phyloP scores from a whole-genome alignment of 1,140 invertebrate species.

The Charaxes varanes region DNA sequence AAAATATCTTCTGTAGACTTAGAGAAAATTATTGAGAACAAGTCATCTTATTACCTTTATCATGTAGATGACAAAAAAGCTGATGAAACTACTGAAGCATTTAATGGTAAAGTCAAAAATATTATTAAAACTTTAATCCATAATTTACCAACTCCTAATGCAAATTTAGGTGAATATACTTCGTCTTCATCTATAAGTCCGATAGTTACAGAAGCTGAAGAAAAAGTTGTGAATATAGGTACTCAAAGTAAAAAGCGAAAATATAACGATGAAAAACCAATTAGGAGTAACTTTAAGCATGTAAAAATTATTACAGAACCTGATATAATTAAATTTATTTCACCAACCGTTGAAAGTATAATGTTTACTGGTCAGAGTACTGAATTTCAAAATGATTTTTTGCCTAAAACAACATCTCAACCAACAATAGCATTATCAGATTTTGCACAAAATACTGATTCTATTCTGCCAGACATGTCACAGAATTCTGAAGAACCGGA shows the following conservation, averaged over 20 bases:
- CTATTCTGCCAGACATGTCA: conserved; percentile 1
- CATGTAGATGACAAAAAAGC: conserved; percentile 42
- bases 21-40: conserved; percentile 26
- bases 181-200: conserved; percentile 16
- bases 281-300: conserved; percentile 39
- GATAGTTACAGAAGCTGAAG: conserved; percentile 24
- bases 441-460: no score
- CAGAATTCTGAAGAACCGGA: conserved; percentile 5
- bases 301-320: conserved; percentile 54
- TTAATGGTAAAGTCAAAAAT: conserved; percentile 51
- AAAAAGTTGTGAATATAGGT: conserved; percentile 55
- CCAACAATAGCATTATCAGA: no score
- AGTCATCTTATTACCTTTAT: conserved; percentile 55
- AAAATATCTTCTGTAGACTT: conserved; percentile 20
- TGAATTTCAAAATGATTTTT: conserved; percentile 11
- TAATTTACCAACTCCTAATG: conserved; percentile 34
- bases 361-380: conserved; percentile 20
- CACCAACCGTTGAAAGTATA: conserved; percentile 23
- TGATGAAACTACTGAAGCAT: conserved; percentile 60
- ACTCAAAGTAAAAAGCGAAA: conserved; percentile 49
- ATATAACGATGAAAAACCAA: conserved; percentile 38
- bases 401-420: conserved; percentile 7
- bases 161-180: conserved; percentile 27
- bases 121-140: conserved; percentile 57
- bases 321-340: conserved; percentile 22